A percentile compares a stretch with the other conserved stretches of the same genome.
phyloP scores from a whole-genome alignment of 2,797 vertebrate genomes.

The Sebastes baramenuke region DNA sequence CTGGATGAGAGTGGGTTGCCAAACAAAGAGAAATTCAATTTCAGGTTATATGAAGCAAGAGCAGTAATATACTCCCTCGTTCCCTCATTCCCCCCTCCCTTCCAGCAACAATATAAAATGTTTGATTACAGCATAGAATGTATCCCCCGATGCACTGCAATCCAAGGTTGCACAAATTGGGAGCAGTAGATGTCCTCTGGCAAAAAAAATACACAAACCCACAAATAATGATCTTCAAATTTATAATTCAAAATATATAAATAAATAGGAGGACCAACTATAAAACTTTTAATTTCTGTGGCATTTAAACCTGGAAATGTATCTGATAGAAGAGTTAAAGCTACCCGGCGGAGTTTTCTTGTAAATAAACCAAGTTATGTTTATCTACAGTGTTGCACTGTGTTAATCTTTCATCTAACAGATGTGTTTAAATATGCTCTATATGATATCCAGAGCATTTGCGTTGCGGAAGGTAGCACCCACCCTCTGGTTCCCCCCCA shows the following conservation, averaged over 20 bases:
- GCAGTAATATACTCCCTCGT: not conserved
- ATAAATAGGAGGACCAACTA: not conserved
- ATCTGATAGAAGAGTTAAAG: not conserved
- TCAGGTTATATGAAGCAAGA: not conserved
- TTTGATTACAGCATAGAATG: not conserved
- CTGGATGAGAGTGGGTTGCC: not conserved
- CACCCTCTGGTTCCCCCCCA: too few species aligned
- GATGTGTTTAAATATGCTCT: too few species aligned
- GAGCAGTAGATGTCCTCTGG: not conserved
- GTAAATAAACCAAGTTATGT: not conserved
- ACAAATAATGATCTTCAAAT: not conserved
- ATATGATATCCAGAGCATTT: too few species aligned
- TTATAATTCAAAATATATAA: not conserved
- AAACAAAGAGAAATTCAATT: conserved; percentile 21
- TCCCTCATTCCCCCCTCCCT: not conserved
- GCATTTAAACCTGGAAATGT: not conserved
- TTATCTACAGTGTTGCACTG: not conserved
- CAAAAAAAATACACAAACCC: not conserved
- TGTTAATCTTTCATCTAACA: not conserved
- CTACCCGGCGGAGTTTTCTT: not conserved
- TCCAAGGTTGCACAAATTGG: not conserved
- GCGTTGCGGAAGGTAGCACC: too few species aligned
- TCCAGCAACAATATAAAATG: not conserved
- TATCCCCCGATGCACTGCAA: not conserved
- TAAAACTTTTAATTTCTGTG: not conserved